Percentiles rank a stretch among this genome's conserved stretches.
phyloP scores from a whole-genome alignment of 2,113 vertebrate genomes.

The Trematocara marginatum region DNA sequence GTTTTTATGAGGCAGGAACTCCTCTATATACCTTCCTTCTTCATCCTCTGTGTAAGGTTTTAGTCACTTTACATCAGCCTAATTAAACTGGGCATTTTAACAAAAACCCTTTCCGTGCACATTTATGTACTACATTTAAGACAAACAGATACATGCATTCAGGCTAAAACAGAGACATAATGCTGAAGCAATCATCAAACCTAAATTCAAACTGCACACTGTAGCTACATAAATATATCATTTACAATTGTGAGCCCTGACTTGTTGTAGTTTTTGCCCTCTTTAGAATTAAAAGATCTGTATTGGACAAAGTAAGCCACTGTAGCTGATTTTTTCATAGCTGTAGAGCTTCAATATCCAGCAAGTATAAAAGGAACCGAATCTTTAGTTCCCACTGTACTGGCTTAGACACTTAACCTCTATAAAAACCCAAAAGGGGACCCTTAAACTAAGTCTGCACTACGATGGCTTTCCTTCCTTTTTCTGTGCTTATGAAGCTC shows the following conservation, averaged over 20 bases:
- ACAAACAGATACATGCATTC: not conserved
- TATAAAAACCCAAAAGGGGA: not conserved
- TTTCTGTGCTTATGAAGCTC: not conserved
- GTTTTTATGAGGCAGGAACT: slow-evolving; percentile 16
- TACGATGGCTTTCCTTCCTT: not conserved
- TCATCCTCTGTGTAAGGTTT: not conserved
- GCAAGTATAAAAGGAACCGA: not conserved
- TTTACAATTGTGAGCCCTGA: not conserved
- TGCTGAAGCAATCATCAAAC: not conserved
- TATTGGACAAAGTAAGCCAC: not conserved
- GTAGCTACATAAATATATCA: not conserved
- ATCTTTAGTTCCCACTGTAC: not conserved
- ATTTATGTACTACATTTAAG: not conserved
- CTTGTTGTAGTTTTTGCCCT: not conserved
- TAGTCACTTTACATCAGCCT: not conserved
- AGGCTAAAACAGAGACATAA: not conserved
- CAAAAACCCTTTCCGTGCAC: not conserved
- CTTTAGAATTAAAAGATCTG: not conserved
- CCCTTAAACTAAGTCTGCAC: not conserved
- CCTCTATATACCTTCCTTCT: not conserved
- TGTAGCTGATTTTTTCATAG: not conserved
- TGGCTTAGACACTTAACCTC: not conserved
- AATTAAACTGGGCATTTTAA: not conserved
- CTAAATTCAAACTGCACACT: not conserved
- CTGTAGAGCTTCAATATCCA: not conserved